Evolutionary conservation across 2,113 vertebrate species (phyloP).

Genomic region (Salminus brasiliensis): DNA sequence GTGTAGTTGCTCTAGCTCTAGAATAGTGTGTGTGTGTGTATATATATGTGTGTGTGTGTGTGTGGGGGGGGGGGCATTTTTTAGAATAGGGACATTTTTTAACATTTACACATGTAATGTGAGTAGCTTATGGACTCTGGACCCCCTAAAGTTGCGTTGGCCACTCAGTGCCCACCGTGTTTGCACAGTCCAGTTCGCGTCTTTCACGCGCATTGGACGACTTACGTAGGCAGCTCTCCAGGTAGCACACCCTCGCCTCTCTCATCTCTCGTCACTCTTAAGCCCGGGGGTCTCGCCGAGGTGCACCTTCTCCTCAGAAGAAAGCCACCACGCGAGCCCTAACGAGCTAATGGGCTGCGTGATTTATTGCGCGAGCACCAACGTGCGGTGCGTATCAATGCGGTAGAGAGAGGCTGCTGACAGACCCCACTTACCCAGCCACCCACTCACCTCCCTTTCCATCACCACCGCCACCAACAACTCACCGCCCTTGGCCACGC

Average conservation of each 20-base stretch:
- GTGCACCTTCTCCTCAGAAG: not conserved
- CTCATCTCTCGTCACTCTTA: no score
- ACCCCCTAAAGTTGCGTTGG: no score
- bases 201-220: not conserved
- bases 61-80: no score
- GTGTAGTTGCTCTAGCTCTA: no score
- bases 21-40: no score
- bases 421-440: not conserved
- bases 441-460: not conserved
- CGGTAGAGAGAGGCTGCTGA: not conserved
- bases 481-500: slow-evolving; percentile 21
- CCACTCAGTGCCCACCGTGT: no score
- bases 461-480: not conserved
- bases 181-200: not conserved
- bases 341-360: not conserved
- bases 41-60: no score
- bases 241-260: not conserved
- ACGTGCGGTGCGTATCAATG: not conserved
- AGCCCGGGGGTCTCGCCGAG: not conserved
- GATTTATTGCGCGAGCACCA: not conserved
- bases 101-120: no score
- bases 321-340: not conserved
- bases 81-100: no score
- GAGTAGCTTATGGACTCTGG: no score
- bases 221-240: not conserved